Evolutionary conservation across 2,797 vertebrate genomes (phyloP).

Genomic region (Melanotaenia boesemani): DNA sequence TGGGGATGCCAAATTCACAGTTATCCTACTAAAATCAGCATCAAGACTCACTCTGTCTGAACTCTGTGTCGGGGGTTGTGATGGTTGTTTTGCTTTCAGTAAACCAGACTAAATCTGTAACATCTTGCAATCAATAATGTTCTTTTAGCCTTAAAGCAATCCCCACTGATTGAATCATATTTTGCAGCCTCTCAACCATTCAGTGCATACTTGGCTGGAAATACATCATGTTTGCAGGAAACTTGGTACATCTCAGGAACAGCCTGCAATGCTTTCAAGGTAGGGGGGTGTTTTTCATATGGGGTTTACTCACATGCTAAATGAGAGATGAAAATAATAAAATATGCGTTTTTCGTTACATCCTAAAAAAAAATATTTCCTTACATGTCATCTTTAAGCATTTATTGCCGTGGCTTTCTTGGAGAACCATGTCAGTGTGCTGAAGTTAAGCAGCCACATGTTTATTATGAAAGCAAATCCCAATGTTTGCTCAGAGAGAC

Average conservation of each 20-base stretch:
- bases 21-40: neutral
- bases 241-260: neutral
- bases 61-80: conserved; percentile 3
- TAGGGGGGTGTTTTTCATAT: neutral
- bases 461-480: conserved; percentile 64
- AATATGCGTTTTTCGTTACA: neutral
- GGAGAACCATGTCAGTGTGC: conserved; percentile 40
- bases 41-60: conserved; percentile 2
- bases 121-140: conserved; percentile 43
- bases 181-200: conserved; percentile 28
- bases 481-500: conserved; percentile 44
- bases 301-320: neutral
- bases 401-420: conserved; percentile 15
- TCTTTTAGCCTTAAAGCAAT: conserved; percentile 36
- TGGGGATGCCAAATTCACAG: conserved; percentile 3
- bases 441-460: conserved; percentile 54
- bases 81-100: conserved; percentile 41
- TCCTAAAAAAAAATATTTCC: conserved; percentile 23
- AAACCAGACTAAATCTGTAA: conserved; percentile 32
- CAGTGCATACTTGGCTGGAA: conserved; percentile 26
- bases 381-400: conserved; percentile 23
- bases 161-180: conserved; percentile 38
- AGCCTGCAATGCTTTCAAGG: neutral
- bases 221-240: conserved; percentile 17
- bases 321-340: neutral